Evolutionary conservation across 2,797 vertebrate genomes (phyloP).

Genomic region (Zenarchopterus dispar): DNA sequence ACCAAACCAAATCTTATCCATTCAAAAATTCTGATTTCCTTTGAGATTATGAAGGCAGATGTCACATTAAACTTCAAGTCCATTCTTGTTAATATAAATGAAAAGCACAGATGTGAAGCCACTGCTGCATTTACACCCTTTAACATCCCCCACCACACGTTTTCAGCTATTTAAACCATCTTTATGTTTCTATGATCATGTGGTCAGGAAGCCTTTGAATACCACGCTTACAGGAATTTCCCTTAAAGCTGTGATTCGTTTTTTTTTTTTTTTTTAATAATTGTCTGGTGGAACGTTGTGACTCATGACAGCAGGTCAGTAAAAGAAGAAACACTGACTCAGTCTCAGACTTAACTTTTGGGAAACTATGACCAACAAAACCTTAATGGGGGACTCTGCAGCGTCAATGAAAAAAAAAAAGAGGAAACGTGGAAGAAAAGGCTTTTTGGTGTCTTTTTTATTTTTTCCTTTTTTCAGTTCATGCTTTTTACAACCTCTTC

Average conservation of each 20-base stretch:
- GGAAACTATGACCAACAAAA: conserved; percentile 12
- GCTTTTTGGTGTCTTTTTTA: neutral
- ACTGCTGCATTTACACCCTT: neutral
- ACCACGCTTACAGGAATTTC: neutral
- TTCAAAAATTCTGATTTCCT: too few species aligned
- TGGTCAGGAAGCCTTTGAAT: neutral
- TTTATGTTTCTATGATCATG: neutral
- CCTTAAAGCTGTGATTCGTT: too few species aligned
- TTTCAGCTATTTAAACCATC: neutral
- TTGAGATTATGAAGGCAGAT: too few species aligned
- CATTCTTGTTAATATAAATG: too few species aligned
- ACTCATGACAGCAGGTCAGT: conserved; percentile 11
- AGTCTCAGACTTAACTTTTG: conserved; percentile 10
- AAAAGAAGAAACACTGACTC: conserved; percentile 30
- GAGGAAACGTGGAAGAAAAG: too few species aligned
- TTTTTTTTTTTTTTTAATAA: too few species aligned
- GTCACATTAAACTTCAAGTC: too few species aligned
- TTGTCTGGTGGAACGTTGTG: neutral
- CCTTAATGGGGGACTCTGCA: neutral
- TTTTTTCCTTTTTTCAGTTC: too few species aligned
- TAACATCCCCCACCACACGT: neutral
- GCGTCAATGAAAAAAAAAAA: too few species aligned
- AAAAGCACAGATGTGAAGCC: too few species aligned
- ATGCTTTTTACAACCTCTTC: neutral
- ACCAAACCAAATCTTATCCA: too few species aligned